phyloP scores from a whole-genome alignment of 2,888 invertebrate genomes.

The Acrobasis suavella region DNA sequence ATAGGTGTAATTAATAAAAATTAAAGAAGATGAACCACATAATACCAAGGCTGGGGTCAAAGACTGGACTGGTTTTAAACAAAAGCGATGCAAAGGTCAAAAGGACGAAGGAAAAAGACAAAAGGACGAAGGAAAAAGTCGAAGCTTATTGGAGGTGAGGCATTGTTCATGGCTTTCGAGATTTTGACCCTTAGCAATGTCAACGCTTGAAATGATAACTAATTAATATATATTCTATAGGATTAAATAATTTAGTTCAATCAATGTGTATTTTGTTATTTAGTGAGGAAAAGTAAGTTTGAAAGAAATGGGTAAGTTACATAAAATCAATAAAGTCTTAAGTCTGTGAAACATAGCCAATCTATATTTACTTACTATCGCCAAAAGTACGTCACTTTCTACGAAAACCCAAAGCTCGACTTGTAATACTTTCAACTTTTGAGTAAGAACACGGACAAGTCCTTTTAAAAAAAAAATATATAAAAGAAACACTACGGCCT shows the following conservation, averaged over 20 bases:
- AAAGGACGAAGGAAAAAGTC: constrained; percentile 25
- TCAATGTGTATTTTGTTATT: constrained; percentile 16
- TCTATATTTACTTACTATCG: too few species aligned
- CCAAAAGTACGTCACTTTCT: too few species aligned
- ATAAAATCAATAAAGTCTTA: too few species aligned
- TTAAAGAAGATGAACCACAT: constrained; percentile 8
- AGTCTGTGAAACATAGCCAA: too few species aligned
- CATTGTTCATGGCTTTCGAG: constrained; percentile 30
- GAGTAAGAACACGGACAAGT: too few species aligned
- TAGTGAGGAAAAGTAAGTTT: constrained; percentile 22
- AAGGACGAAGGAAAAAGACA: constrained; percentile 24
- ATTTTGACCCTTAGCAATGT: constrained; percentile 24
- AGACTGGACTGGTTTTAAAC: constrained; percentile 10
- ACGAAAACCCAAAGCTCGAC: too few species aligned
- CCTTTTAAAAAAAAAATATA: too few species aligned
- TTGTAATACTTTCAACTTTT: too few species aligned
- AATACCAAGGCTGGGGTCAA: constrained; percentile 10
- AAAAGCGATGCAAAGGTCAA: constrained; percentile 10
- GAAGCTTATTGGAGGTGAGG: constrained; percentile 38
- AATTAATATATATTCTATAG: too few species aligned
- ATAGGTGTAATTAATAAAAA: background rate
- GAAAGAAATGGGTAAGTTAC: constrained; percentile 21
- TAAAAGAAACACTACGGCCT: too few species aligned
- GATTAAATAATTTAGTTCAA: background rate
- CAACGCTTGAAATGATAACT: background rate